Evolutionary conservation across 2,113 vertebrate species (phyloP).

Genomic region (Myrmecobius fasciatus): DNA sequence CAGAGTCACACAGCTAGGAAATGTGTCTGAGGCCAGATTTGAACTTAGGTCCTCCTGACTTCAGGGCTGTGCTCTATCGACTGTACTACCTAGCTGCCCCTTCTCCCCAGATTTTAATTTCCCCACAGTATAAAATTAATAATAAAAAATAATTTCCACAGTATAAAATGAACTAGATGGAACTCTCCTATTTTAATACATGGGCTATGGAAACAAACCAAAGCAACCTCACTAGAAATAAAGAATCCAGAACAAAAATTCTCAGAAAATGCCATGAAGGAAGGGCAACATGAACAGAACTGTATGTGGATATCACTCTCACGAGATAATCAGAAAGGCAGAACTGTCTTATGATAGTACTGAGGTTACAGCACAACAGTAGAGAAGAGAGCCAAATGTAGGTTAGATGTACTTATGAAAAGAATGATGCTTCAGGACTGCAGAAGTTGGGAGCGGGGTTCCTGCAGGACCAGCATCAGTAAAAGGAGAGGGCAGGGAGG

Average conservation of each 20-base stretch:
- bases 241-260: neutral
- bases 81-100: neutral
- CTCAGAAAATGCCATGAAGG: neutral
- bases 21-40: no score
- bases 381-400: neutral
- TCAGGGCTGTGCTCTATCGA: no score
- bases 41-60: no score
- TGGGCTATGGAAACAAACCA: neutral
- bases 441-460: neutral
- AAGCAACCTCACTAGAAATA: neutral
- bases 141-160: no score
- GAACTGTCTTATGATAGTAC: neutral
- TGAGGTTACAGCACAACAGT: neutral
- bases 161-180: neutral
- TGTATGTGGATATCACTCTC: neutral
- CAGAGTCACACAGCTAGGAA: no score
- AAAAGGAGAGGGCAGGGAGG: no score
- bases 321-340: neutral
- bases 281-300: neutral
- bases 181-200: neutral
- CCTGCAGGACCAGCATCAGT: neutral
- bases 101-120: neutral
- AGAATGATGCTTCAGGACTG: neutral
- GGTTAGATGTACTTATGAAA: neutral
- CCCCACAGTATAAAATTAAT: neutral